Conservation (phyloP, 2,113 vertebrate genomes). For the Ifrita kowaldi region DNA sequence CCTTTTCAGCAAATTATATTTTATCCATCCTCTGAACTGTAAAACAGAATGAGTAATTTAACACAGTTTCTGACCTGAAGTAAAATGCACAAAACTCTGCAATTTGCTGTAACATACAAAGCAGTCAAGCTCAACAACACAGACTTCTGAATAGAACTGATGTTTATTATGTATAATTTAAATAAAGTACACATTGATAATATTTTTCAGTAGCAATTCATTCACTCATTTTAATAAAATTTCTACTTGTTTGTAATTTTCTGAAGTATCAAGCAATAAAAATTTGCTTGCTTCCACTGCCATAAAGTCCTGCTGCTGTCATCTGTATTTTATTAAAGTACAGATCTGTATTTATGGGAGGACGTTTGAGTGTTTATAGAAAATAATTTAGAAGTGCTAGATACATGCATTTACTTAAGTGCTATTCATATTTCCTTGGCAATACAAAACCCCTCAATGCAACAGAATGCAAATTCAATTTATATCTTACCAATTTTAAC, state of each 20-base stretch:
- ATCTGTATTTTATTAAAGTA: neutral
- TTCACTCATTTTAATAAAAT: neutral
- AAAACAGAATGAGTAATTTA: constrained; percentile 29
- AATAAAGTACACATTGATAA: neutral
- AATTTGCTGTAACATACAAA: neutral
- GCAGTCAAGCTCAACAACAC: neutral
- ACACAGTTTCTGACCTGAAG: neutral
- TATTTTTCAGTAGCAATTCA: neutral
- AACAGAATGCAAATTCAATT: neutral
- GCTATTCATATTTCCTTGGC: neutral
- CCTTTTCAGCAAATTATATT: constrained; percentile 1
- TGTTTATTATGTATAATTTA: neutral
- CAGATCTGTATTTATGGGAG: neutral
- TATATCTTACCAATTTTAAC: neutral
- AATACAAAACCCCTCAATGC: neutral
- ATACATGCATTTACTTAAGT: neutral
- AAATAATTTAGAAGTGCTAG: neutral
- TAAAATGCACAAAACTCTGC: neutral
- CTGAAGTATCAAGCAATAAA: neutral
- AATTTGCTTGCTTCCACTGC: neutral
- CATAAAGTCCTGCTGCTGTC: neutral
- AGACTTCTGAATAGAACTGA: neutral
- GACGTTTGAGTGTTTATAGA: neutral
- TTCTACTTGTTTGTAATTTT: neutral
- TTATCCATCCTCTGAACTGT: constrained; percentile 37